Evolutionary conservation across 2,113 vertebrate genomes (phyloP).

Genomic region (Gambusia holbrooki): DNA sequence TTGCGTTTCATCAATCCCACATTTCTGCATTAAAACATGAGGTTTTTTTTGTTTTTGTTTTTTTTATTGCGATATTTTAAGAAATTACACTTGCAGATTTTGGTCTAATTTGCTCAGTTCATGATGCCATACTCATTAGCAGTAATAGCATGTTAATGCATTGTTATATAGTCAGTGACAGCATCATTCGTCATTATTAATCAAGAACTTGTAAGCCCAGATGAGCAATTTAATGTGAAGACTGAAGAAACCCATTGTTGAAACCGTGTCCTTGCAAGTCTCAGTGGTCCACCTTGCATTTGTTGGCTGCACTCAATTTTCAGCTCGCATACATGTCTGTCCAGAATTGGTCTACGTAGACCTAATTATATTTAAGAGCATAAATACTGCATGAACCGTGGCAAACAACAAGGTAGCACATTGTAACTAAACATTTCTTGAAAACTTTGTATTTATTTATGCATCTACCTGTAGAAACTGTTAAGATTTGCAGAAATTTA

Average conservation of each 20-base stretch:
- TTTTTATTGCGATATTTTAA: not conserved
- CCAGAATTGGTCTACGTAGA: conserved; percentile 3
- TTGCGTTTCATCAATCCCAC: not conserved
- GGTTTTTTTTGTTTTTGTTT: not conserved
- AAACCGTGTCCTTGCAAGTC: not conserved
- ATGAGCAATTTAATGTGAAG: not conserved
- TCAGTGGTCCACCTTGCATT: not conserved
- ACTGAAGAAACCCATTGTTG: not conserved
- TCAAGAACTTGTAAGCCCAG: not conserved
- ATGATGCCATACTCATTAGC: not conserved
- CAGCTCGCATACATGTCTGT: not conserved
- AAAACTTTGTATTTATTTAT: not conserved
- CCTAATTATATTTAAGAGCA: conserved; percentile 1
- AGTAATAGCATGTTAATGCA: not conserved
- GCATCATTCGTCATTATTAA: not conserved
- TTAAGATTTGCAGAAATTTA: not conserved
- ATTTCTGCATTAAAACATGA: not conserved
- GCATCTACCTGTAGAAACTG: not conserved
- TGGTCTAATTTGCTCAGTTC: not conserved
- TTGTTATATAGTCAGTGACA: not conserved
- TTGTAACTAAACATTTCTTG: not conserved
- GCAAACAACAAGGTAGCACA: not conserved
- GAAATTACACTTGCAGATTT: not conserved
- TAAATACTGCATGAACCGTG: not conserved
- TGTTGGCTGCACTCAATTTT: not conserved